phyloP scores from a whole-genome alignment of 2,797 vertebrate species.

The Onychomys torridus region DNA sequence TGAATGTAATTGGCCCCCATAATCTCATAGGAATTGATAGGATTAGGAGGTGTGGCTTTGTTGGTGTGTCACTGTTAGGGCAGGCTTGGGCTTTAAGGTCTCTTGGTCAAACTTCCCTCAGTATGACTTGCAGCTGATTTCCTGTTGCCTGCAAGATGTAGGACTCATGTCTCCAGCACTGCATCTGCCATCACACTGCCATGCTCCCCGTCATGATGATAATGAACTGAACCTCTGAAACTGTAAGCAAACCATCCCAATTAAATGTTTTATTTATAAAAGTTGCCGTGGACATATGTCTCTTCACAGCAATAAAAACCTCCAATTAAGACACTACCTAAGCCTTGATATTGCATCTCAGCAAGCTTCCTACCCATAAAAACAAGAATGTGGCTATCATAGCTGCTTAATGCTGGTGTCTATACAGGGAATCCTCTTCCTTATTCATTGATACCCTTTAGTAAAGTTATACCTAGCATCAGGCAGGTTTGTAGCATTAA shows the following conservation, averaged over 20 bases:
- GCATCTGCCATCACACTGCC: not conserved
- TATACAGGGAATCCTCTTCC: not conserved
- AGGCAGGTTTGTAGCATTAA: not conserved
- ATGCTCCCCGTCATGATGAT: not conserved
- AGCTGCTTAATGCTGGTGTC: not conserved
- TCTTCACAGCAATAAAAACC: not conserved
- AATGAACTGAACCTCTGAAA: not conserved
- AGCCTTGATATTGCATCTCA: not conserved
- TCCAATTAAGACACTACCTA: not conserved
- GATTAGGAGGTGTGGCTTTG: not conserved
- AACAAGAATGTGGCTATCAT: not conserved
- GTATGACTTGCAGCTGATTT: not conserved
- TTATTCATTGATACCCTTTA: not conserved
- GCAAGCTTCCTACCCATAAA: not conserved
- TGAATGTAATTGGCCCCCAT: not conserved
- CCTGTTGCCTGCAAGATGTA: not conserved
- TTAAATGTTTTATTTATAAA: not conserved
- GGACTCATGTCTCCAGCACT: not conserved
- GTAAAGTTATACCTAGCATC: not conserved
- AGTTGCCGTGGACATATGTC: not conserved
- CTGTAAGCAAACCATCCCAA: not conserved
- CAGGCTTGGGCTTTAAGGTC: not conserved
- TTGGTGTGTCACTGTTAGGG: not conserved
- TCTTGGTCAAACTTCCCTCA: not conserved
- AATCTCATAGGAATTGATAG: not conserved